These are phyloP conservation scores for Etheostoma perlongum DNA, from an alignment of 2,797 vertebrate species.

Conservation along the genomic window DNA sequence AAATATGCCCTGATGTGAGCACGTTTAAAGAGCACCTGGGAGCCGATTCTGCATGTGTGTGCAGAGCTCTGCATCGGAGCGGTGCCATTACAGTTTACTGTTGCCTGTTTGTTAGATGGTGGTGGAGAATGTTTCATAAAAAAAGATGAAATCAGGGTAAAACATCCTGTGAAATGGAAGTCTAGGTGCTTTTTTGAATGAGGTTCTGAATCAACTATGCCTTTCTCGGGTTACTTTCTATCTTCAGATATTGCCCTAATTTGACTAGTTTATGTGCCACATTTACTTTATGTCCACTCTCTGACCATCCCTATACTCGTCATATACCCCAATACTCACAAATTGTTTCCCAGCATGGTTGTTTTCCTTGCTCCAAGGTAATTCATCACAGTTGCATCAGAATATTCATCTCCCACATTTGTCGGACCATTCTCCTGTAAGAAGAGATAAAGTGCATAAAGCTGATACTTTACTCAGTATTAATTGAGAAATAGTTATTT, in stretches of 20 bases:
- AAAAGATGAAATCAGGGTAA: slow-evolving; percentile 8
- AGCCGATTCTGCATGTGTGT: neutral
- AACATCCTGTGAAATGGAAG: neutral
- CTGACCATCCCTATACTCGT: neutral
- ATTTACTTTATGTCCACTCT: neutral
- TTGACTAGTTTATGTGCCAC: neutral
- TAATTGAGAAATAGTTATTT: neutral
- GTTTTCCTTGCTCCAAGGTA: slow-evolving; percentile 93
- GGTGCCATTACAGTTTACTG: slow-evolving; percentile 2
- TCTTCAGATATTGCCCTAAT: neutral
- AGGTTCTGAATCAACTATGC: neutral
- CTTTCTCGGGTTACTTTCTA: neutral
- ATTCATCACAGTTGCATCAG: slow-evolving; percentile 91
- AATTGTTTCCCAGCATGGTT: slow-evolving; percentile 93
- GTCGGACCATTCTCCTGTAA: slow-evolving; percentile 95
- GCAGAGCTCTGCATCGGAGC: slow-evolving; percentile 2
- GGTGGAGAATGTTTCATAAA: neutral
- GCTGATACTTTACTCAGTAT: neutral
- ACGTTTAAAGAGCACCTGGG: slow-evolving; percentile 38
- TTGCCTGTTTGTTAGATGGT: slow-evolving; percentile 12
- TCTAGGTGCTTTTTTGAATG: neutral
- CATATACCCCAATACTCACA: slow-evolving; percentile 87
- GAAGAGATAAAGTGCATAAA: slow-evolving; percentile 24
- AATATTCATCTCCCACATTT: slow-evolving; percentile 94
- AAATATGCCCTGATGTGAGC: slow-evolving; percentile 23